A percentile compares a stretch with the other conserved stretches of the same genome.
These are phyloP conservation scores for Felis catus DNA, from an alignment of 2,113 vertebrate genomes.

Conservation along the genomic window DNA sequence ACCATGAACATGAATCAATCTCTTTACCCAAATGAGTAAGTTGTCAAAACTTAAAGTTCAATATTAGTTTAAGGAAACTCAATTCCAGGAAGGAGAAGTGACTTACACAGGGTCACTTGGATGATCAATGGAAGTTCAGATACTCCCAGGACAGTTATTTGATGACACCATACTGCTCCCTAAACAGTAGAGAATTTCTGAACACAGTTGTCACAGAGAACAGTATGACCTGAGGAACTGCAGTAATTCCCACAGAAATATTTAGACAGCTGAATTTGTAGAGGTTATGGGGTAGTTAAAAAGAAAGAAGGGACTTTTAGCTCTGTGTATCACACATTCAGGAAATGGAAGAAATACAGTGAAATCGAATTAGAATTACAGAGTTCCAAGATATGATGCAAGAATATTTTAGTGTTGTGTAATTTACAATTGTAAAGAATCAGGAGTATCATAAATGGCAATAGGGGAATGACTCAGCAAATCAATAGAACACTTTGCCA, in stretches of 20 bases:
- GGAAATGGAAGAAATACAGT: background rate
- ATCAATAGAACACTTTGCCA: background rate
- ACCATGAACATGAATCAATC: background rate
- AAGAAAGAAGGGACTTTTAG: background rate
- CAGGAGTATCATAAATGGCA: background rate
- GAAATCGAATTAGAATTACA: background rate
- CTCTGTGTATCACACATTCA: background rate
- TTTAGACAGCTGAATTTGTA: background rate
- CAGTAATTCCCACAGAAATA: background rate
- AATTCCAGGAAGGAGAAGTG: background rate
- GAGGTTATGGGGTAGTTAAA: background rate
- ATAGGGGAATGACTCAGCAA: background rate
- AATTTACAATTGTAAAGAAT: background rate
- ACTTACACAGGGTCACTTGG: background rate
- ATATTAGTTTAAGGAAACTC: slow-evolving; percentile 15
- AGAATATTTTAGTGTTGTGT: background rate
- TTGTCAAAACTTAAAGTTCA: slow-evolving; percentile 13
- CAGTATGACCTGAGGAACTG: background rate
- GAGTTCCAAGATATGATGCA: background rate
- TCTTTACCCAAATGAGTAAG: background rate
- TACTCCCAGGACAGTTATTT: background rate
- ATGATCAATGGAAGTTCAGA: background rate
- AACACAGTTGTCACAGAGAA: background rate
- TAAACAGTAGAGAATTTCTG: background rate
- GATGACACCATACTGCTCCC: background rate